These are phyloP conservation scores for Porites rus DNA, from an alignment of 92 coral and sea anemone species.

Conservation along the genomic window DNA sequence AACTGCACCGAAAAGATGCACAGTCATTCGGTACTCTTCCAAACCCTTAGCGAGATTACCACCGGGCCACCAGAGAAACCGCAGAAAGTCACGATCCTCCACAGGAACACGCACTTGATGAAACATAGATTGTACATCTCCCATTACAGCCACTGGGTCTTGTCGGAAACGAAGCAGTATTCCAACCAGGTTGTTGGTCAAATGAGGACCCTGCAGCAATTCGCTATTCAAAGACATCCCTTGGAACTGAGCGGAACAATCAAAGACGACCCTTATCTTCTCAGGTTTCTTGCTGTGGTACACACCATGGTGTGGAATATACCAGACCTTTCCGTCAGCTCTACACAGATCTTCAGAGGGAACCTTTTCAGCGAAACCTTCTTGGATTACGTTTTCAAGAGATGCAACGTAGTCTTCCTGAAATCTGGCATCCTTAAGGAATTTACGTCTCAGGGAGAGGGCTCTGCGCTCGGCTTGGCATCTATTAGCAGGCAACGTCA, in stretches of 20 bases:
- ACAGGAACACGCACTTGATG: constrained; percentile 51
- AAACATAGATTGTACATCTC: constrained; percentile 63
- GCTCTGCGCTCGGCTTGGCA: constrained; percentile 60
- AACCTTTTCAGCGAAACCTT: constrained; percentile 50
- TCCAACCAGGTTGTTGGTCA: constrained; percentile 62
- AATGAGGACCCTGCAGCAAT: constrained; percentile 60
- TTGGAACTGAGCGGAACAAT: too few relatives aligned
- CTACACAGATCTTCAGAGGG: constrained; percentile 39
- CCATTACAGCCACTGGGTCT: constrained; percentile 55
- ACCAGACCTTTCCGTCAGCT: constrained; percentile 60
- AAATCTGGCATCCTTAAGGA: constrained; percentile 22
- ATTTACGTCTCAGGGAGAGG: constrained; percentile 30
- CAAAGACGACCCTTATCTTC: constrained; percentile 33
- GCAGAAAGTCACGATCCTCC: constrained; percentile 49
- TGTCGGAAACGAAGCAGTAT: constrained; percentile 56
- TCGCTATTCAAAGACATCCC: constrained; percentile 5
- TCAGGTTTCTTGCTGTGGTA: constrained; percentile 52
- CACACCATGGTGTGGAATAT: constrained; percentile 59
- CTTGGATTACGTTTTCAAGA: constrained; percentile 44
- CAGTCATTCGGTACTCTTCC: constrained; percentile 57
- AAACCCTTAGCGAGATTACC: constrained; percentile 45
- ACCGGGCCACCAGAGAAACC: constrained; percentile 55
- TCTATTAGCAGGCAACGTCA: constrained; percentile 44
- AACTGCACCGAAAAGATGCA: constrained; percentile 60
- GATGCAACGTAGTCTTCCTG: constrained; percentile 49